Conservation (phyloP, 2,888 invertebrate genomes). For the Lagria hirta region DNA sequence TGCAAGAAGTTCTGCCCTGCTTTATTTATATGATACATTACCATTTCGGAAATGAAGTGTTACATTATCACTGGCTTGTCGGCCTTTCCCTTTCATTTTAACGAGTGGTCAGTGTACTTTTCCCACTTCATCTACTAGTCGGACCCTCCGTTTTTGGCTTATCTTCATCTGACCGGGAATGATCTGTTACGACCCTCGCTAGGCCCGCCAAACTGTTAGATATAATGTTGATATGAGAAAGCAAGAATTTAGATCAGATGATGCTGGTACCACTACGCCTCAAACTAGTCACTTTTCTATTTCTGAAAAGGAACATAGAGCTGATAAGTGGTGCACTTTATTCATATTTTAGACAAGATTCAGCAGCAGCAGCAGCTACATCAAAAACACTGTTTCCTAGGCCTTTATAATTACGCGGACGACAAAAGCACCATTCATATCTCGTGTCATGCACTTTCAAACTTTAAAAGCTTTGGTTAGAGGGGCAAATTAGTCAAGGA, state of each 20-base stretch:
- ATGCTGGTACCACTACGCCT: constrained; percentile 41
- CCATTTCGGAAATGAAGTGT: no score
- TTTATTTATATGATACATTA: no score
- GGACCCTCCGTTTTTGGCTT: constrained; percentile 19
- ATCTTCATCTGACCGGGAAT: constrained; percentile 28
- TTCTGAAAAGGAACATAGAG: no score
- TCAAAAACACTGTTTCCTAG: constrained; percentile 21
- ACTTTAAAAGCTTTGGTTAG: constrained; percentile 9
- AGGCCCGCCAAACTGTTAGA: constrained; percentile 33
- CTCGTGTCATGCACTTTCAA: constrained; percentile 10
- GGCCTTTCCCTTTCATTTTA: constrained; percentile 15
- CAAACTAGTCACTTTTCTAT: constrained; percentile 38
- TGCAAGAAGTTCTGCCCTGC: no score
- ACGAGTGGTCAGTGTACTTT: constrained; percentile 28
- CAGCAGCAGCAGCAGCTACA: constrained; percentile 15
- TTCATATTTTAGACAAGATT: constrained; percentile 21
- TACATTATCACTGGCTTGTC: constrained; percentile 20
- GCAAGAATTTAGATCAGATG: constrained; percentile 39
- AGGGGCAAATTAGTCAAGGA: constrained; percentile 3
- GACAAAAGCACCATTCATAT: constrained; percentile 12
- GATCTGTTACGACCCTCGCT: constrained; percentile 35
- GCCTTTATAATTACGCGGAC: constrained; percentile 14
- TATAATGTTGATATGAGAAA: no score
- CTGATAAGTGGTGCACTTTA: constrained; percentile 21
- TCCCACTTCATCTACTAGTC: constrained; percentile 25